Conservation (phyloP, 2,113 vertebrate genomes). For the Labrus mixtus region DNA sequence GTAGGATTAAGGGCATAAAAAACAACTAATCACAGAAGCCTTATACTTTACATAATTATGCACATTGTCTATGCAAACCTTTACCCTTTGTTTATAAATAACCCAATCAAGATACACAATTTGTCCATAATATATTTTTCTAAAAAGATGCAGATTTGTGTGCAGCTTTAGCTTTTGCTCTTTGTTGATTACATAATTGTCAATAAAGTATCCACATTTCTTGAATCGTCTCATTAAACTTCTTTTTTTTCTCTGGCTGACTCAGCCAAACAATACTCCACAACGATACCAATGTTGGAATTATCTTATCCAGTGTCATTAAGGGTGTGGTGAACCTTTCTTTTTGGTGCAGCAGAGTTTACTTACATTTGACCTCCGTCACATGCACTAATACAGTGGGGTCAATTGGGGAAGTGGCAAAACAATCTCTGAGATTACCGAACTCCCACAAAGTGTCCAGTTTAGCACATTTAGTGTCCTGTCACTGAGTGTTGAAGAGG, state of each 20-base stretch:
- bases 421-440: neutral
- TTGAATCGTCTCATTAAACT: neutral
- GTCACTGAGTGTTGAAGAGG: conserved; percentile 17
- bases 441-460: conserved; percentile 39
- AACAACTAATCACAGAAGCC: neutral
- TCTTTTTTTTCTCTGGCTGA: neutral
- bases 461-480: conserved; percentile 41
- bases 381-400: neutral
- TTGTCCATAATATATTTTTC: too few species aligned
- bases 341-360: neutral
- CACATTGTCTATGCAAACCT: neutral
- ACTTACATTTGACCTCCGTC: conserved; percentile 14
- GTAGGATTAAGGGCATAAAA: neutral
- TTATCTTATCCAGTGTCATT: neutral
- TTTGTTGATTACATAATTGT: neutral
- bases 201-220: conserved; percentile 12
- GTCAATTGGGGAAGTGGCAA: neutral
- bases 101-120: too few species aligned
- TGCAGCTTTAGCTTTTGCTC: neutral
- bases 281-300: too few species aligned
- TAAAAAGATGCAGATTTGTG: neutral
- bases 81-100: neutral
- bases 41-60: neutral
- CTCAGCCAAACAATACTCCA: neutral
- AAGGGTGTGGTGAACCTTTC: neutral